These are phyloP conservation scores for Corythaeola cristata DNA, from an alignment of 2,113 vertebrate genomes.

Conservation along the genomic window DNA sequence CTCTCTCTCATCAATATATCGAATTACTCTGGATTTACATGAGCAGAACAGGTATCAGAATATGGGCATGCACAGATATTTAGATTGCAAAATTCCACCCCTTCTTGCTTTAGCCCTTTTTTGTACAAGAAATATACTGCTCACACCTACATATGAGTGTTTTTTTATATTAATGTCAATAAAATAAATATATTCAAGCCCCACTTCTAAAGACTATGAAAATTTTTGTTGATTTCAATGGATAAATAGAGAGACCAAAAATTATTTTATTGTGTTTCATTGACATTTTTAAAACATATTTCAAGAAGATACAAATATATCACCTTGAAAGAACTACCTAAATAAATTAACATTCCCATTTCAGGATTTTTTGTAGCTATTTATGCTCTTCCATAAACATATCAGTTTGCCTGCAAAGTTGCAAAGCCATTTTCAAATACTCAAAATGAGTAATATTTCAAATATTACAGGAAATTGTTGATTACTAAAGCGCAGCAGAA, in stretches of 20 bases:
- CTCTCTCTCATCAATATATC: not conserved
- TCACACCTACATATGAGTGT: not conserved
- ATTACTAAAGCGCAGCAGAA: not conserved
- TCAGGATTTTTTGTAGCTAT: not conserved
- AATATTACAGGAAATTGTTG: not conserved
- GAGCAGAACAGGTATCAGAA: not conserved
- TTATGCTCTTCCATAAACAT: not conserved
- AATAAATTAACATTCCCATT: not conserved
- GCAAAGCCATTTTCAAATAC: not conserved
- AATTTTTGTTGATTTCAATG: not conserved
- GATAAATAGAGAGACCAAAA: not conserved
- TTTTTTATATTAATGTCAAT: not conserved
- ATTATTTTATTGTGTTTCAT: not conserved
- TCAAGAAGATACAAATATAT: not conserved
- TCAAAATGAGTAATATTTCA: not conserved
- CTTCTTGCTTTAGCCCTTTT: not conserved
- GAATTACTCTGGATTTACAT: not conserved
- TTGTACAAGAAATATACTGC: not conserved
- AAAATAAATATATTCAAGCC: not conserved
- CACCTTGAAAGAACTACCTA: not conserved
- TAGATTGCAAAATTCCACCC: not conserved
- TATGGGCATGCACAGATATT: not conserved
- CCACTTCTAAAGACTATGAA: not conserved
- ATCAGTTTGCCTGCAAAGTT: not conserved
- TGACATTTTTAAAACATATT: not conserved